Base-by-base conservation (phyloP, 2,888 invertebrate species). In the Coenonympha glycerion region DNA sequence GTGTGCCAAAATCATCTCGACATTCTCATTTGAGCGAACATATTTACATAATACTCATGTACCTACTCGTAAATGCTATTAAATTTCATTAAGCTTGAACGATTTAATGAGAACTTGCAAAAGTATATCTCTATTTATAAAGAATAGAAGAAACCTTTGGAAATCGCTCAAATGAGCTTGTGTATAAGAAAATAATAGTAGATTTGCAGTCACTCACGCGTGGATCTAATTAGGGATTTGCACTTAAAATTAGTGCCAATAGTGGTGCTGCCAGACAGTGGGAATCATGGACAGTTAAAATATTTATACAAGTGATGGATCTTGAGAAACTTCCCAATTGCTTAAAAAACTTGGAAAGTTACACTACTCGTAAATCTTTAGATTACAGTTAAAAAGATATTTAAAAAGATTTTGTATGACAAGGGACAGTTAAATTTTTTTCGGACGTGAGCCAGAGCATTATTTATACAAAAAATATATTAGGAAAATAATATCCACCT, bases 401-500 rank as follows among this genome's bases (percentile, higher is more conserved):
- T n/a, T n/a, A n/a, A 30, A 15, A 31, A 6, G 16, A 33, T 33
- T 16, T 16, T 36, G 24, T 39, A 37, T n/a, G 30, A 48, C 3
- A 6, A 18, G 45, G 48, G 47, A 28, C 13, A 8, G 28, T 18
- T 49, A 28, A 31, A 6, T 15, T 45, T 15, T 22, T 18, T 24
- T 30, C 6, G 1, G 31, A 31, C 39, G 57, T 52, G 56, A 53
- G 53, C 56, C 56, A 53, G 57, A 53, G 53, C 49, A 16, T 21
- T 39, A 39, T 15, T 16, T 8, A 40, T 24, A 41, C 36, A 28
- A 50, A 37, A 22, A 19, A 53, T 39, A 47, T 51, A 37, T 39
- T 13, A 37, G 36, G 26, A 51, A 53, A 52, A 31, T 33, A n/a
- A n/a, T n/a, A n/a, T n/a, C n/a, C 60, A 48, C 59, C 61, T 58